Evolutionary conservation across 1,140 invertebrate species (phyloP).

Genomic region (Sinonovacula constricta): DNA sequence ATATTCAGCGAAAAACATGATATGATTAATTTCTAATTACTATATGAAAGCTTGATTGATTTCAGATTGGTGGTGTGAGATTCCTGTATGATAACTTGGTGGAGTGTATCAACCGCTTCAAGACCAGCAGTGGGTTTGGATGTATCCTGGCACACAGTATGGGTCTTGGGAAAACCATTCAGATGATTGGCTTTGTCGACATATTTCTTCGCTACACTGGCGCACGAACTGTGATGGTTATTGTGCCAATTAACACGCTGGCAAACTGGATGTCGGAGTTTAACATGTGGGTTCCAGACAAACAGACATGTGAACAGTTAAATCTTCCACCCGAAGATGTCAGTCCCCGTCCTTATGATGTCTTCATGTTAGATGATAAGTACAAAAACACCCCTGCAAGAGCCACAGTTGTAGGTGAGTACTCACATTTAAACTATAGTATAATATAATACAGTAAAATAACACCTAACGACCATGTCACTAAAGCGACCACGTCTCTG

Average conservation of each 20-base stretch:
- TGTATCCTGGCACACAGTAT: conserved; percentile 99
- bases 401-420: conserved; percentile 84
- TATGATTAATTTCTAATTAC: no score
- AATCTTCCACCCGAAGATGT: conserved; percentile 41
- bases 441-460: no score
- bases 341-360: conserved; percentile 89
- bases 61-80: conserved; percentile 94
- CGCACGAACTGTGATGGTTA: conserved; percentile 94
- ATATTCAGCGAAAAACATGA: neutral
- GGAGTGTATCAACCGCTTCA: conserved; percentile 92
- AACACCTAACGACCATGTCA: no score
- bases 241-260: conserved; percentile 99
- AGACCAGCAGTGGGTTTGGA: conserved; percentile 95
- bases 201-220: conserved; percentile 94
- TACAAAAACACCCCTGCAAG: conserved; percentile 94
- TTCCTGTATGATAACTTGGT: conserved; percentile 98
- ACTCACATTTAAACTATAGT: no score
- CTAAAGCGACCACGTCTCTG: no score
- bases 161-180: conserved; percentile 99
- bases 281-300: conserved; percentile 93
- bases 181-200: conserved; percentile 95
- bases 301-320: conserved; percentile 45
- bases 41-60: conserved; percentile 47
- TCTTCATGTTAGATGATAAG: conserved; percentile 95
- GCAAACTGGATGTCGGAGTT: conserved; percentile 99